phyloP scores from a whole-genome alignment of 1,140 invertebrate genomes.

The Drosophila parvula region DNA sequence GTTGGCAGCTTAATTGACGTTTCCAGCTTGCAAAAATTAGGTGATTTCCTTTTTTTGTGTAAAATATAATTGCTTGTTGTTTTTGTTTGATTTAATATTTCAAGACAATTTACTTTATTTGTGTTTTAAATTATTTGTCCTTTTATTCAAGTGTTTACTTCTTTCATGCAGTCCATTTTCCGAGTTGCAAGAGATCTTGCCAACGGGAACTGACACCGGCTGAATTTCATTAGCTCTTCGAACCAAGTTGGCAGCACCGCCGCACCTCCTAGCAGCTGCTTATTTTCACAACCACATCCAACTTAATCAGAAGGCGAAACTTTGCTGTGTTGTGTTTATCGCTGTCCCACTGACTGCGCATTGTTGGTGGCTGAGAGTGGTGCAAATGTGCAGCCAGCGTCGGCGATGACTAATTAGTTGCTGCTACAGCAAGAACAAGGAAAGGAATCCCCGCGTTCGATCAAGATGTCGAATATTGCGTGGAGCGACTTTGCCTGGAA shows the following conservation, averaged over 20 bases:
- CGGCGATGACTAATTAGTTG: slow-evolving; percentile 46
- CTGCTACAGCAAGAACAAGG: slow-evolving; percentile 4
- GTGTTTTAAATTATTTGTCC: not conserved
- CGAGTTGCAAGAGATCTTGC: not conserved
- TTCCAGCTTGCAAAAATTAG: not conserved
- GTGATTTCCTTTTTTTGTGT: not conserved
- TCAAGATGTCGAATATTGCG: slow-evolving; percentile 49
- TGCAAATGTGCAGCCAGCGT: slow-evolving; percentile 19
- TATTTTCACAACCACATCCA: slow-evolving; percentile 19
- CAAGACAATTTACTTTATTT: too few relatives aligned
- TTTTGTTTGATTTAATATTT: not conserved
- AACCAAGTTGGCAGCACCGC: slow-evolving; percentile 11
- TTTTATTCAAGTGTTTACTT: not conserved
- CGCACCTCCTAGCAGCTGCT: slow-evolving; percentile 13
- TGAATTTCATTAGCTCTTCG: not conserved
- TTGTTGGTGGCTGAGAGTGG: slow-evolving; percentile 12
- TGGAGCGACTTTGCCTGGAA: slow-evolving; percentile 85
- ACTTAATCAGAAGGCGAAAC: slow-evolving; percentile 13
- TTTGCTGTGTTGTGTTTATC: slow-evolving; percentile 33
- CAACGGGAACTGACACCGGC: not conserved
- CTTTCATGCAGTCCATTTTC: not conserved
- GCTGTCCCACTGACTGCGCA: slow-evolving; percentile 3
- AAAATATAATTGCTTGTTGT: not conserved
- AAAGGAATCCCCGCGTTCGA: slow-evolving; percentile 1
- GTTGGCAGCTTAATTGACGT: not conserved